Conservation (phyloP, 2,113 vertebrate genomes). For the Varanus komodoensis region DNA sequence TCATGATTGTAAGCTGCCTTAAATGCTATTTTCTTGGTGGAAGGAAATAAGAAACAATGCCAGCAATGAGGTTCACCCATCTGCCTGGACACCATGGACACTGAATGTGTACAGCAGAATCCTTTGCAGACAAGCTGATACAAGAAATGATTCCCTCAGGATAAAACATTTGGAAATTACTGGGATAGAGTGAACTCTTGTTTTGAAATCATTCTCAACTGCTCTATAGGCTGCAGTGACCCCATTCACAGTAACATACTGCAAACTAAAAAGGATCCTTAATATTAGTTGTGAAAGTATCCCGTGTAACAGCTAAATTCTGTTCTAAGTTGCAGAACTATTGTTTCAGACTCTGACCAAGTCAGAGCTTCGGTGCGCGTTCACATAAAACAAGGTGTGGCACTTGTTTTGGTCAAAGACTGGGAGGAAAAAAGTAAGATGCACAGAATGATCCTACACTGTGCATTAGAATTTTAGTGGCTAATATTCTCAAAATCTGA, state of each 20-base stretch:
- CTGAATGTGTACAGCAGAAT: too few species aligned
- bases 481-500: slow-evolving; percentile 27
- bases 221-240: not conserved
- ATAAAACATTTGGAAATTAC: too few species aligned
- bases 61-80: too few species aligned
- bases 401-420: not conserved
- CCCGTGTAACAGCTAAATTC: not conserved
- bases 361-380: not conserved
- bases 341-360: not conserved
- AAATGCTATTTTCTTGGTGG: too few species aligned
- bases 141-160: too few species aligned
- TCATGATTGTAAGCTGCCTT: too few species aligned
- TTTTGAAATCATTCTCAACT: not conserved
- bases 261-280: not conserved
- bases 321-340: too few species aligned
- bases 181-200: too few species aligned
- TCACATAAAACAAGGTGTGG: not conserved
- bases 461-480: slow-evolving; percentile 34
- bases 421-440: not conserved
- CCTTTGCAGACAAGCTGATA: too few species aligned
- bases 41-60: too few species aligned
- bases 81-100: too few species aligned
- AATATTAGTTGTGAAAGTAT: not conserved
- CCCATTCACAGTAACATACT: not conserved
- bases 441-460: slow-evolving; percentile 46